Evolutionary conservation across 2,797 vertebrate genomes (phyloP), one percentile per base, ranked within the genome.

Genomic region (Alectoris magna): DNA sequence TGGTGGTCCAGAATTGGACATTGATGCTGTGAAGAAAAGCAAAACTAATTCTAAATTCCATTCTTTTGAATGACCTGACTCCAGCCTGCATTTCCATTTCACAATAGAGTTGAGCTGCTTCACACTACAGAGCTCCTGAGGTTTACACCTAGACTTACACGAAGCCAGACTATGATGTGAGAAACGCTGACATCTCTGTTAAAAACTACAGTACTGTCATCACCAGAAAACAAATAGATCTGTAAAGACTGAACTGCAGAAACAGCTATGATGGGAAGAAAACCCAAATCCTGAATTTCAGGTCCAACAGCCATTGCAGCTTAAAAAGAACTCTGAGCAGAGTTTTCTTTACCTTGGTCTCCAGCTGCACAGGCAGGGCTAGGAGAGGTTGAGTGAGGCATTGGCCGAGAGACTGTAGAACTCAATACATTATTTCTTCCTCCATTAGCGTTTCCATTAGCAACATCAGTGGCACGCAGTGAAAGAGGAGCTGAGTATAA

Each of bases 1-100:
- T 41, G 99, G 99, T 56, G 99, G 99, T 24, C 98, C 99, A 12
- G 99, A 98, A 96, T 97, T 98, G 68, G 97, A 97, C 98, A 99
- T 98, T 58, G 98, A 97, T 86, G 97, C 98, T 98, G 87, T 85
- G 49, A 63, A 90, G 11, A 67, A 95, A 78, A 94, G 58, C 22
- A 93, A 76, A 87, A 78, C 5, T 78, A 56, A 43, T 55, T 71
- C 71, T 92, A 83, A 89, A 64, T 2, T 10, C 29, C 36, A 3
- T 68, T 34, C 17, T 78, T 27, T 9, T 26, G 64, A 39, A 66
- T 13, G 8, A 58, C 11, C 26, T 70, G 68, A 70, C 63, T 76
- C 21, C 91, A 89, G 74, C 39, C 56, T 44, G 62, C 19, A 5
- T 8, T 81, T 78, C 34, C 39, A 26, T 60, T 84, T 71, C 60